phyloP scores from a whole-genome alignment of 2,113 vertebrate species.

The Cyanistes caeruleus region DNA sequence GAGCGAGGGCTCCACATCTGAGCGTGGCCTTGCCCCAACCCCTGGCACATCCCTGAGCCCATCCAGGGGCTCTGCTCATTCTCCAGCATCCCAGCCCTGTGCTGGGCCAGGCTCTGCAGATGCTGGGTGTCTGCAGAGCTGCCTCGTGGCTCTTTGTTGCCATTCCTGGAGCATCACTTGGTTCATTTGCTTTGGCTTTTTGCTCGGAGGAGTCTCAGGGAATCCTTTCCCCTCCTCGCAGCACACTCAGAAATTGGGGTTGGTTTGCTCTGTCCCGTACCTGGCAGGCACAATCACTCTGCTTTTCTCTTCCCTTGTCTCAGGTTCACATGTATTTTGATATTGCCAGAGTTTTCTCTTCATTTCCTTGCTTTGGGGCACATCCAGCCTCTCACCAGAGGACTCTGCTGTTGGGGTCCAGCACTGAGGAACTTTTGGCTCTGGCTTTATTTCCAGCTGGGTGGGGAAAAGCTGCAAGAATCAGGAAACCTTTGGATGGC shows the following conservation, averaged over 20 bases:
- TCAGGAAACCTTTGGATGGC: not conserved
- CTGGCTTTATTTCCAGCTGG: not conserved
- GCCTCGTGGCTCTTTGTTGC: not conserved
- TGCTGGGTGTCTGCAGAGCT: not conserved
- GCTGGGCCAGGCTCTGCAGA: not conserved
- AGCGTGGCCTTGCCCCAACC: not conserved
- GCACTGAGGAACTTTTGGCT: not conserved
- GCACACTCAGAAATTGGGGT: rapidly evolving
- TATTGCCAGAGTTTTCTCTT: not conserved
- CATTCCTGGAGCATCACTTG: rapidly evolving
- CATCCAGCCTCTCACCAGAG: not conserved
- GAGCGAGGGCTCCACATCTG: not conserved
- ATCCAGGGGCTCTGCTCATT: not conserved
- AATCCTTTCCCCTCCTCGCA: rapidly evolving
- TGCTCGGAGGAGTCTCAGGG: not conserved
- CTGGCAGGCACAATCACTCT: not conserved
- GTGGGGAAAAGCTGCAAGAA: not conserved
- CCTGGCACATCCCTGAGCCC: not conserved
- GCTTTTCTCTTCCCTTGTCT: not conserved
- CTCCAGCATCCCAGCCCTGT: rapidly evolving
- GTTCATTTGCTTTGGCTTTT: not conserved
- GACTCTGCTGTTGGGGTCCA: not conserved
- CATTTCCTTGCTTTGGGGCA: not conserved
- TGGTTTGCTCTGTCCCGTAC: not conserved
- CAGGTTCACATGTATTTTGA: rapidly evolving